A percentile compares a stretch with the other conserved stretches of the same genome.
These are phyloP conservation scores for Acrobasis consociella DNA, from an alignment of 2,888 invertebrate species.

Conservation along the genomic window DNA sequence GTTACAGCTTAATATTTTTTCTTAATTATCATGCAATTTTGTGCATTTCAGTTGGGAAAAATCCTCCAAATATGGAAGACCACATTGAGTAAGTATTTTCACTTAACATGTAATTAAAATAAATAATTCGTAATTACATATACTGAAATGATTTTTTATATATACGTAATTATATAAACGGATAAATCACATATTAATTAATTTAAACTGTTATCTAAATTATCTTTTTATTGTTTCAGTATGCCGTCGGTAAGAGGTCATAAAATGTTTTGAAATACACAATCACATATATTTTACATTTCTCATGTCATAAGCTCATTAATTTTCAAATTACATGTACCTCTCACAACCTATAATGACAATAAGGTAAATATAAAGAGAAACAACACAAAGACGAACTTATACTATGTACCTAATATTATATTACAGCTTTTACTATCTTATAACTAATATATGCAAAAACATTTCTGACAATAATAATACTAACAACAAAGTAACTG, in stretches of 20 bases:
- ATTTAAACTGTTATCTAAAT: not conserved
- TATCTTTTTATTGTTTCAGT: constrained; percentile 30
- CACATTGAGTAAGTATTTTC: constrained; percentile 28
- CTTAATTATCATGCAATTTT: not conserved
- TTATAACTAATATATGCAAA: not conserved
- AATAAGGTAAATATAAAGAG: constrained; percentile 1
- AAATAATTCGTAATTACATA: too few relatives aligned
- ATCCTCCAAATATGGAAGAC: constrained; percentile 33
- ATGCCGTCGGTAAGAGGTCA: constrained; percentile 31
- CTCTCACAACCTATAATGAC: not conserved
- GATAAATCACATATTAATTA: not conserved
- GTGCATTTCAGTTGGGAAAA: constrained; percentile 38
- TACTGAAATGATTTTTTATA: too few relatives aligned
- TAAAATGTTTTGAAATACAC: not conserved
- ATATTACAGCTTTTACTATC: not conserved
- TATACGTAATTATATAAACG: too few relatives aligned
- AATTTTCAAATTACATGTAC: constrained; percentile 7
- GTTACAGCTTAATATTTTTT: too few relatives aligned
- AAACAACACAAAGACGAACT: constrained; percentile 21
- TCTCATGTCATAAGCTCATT: not conserved
- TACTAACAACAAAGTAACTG: not conserved
- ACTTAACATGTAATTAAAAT: not conserved
- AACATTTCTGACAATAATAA: not conserved
- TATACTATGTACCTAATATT: not conserved
- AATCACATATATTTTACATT: not conserved